These are phyloP conservation scores for Neocrepidodera transversa DNA, from an alignment of 2,888 invertebrate species.

Conservation along the genomic window DNA sequence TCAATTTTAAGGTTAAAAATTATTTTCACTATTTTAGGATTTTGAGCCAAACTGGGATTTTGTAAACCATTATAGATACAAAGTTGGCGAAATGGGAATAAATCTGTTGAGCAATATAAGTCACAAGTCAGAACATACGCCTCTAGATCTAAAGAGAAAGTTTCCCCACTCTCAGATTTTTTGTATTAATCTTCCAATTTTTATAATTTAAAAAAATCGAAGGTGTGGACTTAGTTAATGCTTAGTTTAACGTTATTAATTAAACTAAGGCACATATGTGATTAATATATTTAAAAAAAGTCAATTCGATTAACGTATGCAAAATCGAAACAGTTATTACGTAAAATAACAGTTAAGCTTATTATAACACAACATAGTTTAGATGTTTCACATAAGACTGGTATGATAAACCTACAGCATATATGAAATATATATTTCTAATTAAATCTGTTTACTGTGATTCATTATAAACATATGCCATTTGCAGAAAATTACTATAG, in stretches of 20 bases:
- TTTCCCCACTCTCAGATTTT: too few species aligned
- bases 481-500: neutral
- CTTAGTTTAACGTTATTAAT: neutral
- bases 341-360: slow-evolving; percentile 6
- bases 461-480: neutral
- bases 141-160: too few species aligned
- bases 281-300: neutral
- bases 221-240: too few species aligned
- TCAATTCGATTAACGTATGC: slow-evolving; percentile 9
- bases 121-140: too few species aligned
- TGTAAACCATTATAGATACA: too few species aligned
- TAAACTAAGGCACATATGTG: neutral
- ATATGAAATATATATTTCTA: neutral
- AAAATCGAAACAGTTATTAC: slow-evolving; percentile 5
- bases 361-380: neutral
- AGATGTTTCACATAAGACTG: neutral
- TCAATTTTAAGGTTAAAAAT: too few species aligned
- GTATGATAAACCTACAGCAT: neutral
- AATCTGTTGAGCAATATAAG: too few species aligned
- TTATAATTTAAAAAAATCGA: too few species aligned
- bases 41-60: too few species aligned
- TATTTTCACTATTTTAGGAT: too few species aligned
- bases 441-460: neutral
- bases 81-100: too few species aligned
- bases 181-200: too few species aligned